Evolutionary conservation across 92 coral and sea anemone species (phyloP).

Genomic region (Siderastrea radians): DNA sequence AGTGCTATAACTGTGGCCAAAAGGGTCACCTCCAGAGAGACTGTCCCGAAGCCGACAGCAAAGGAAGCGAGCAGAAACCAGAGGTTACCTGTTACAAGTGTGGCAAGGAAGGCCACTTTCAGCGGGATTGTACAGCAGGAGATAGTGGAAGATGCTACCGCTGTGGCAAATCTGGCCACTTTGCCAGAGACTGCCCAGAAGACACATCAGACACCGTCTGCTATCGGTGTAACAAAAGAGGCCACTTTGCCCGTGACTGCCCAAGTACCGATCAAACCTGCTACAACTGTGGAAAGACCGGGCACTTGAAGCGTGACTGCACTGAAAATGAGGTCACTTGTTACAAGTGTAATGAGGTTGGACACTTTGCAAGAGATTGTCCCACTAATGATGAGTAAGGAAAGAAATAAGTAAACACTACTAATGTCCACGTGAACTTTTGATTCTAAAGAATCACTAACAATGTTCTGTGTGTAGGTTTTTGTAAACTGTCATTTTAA

Average conservation of each 20-base stretch:
- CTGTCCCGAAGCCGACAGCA: constrained; percentile 63
- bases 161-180: constrained; percentile 90
- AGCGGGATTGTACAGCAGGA: constrained; percentile 71
- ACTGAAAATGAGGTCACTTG: constrained; percentile 63
- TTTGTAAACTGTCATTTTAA: background rate
- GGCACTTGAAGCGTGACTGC: constrained; percentile 96
- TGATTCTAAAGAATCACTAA: constrained; percentile 13
- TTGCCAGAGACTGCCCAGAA: constrained; percentile 87
- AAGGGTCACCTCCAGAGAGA: constrained; percentile 76
- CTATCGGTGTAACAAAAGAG: constrained; percentile 81
- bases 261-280: constrained; percentile 45
- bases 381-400: constrained; percentile 50
- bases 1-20: constrained; percentile 74
- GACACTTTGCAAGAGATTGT: constrained; percentile 96
- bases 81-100: constrained; percentile 77
- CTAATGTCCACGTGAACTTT: background rate
- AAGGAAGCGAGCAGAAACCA: constrained; percentile 35
- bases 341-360: constrained; percentile 84
- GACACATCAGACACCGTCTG: constrained; percentile 71
- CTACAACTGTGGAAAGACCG: constrained; percentile 80
- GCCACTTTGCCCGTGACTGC: constrained; percentile 92
- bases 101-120: constrained; percentile 85
- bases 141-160: constrained; percentile 64
- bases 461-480: background rate
- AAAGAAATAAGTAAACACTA: background rate